phyloP scores from a whole-genome alignment of 2,888 invertebrate species.

The Acrocera orbiculus region DNA sequence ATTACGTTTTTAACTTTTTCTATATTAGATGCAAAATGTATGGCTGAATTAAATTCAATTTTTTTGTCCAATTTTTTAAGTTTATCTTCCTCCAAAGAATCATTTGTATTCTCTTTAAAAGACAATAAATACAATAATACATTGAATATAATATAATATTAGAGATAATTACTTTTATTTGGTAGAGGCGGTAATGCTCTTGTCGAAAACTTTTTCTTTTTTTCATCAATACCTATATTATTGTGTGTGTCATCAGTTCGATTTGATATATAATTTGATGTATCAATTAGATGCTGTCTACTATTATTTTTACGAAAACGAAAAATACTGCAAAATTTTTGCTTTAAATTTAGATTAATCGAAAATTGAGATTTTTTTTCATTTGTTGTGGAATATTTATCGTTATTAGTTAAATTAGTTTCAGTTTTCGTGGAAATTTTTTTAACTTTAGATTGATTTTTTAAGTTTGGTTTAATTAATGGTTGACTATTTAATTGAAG shows the following conservation, averaged over 20 bases:
- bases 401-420: slow-evolving; percentile 10
- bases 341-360: slow-evolving; percentile 50
- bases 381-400: slow-evolving; percentile 19
- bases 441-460: slow-evolving; percentile 17
- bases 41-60: slow-evolving; percentile 29
- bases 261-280: slow-evolving; percentile 9
- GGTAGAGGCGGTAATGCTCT: slow-evolving; percentile 52
- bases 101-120: not conserved
- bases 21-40: slow-evolving; percentile 81
- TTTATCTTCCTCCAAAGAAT: no score
- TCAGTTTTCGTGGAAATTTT: slow-evolving; percentile 6
- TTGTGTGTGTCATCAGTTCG: slow-evolving; percentile 14
- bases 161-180: slow-evolving; percentile 27
- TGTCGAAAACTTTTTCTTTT: slow-evolving; percentile 39
- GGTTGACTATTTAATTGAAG: no score
- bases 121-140: not conserved
- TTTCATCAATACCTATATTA: slow-evolving; percentile 15
- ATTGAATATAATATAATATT: not conserved
- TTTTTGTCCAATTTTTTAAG: slow-evolving; percentile 18
- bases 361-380: slow-evolving; percentile 57
- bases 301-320: slow-evolving; percentile 39
- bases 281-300: not conserved
- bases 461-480: no score
- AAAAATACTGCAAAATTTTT: slow-evolving; percentile 72
- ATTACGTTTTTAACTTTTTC: slow-evolving; percentile 88